Conservation (phyloP, 2,113 vertebrate species). For the Recurvirostra avosetta region DNA sequence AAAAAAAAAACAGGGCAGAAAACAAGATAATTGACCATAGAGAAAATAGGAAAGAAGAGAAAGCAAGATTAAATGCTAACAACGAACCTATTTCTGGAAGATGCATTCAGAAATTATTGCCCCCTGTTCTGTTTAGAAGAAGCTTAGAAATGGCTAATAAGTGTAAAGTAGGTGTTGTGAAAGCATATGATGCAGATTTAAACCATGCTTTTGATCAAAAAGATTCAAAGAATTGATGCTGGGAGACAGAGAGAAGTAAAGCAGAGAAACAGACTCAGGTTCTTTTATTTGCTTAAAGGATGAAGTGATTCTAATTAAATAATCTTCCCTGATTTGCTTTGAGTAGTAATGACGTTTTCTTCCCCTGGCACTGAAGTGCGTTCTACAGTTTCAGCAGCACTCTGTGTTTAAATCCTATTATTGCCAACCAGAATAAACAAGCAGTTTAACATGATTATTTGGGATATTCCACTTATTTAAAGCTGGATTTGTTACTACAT, state of each 20-base stretch:
- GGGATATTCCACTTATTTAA: not conserved
- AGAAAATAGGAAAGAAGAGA: not conserved
- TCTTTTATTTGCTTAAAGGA: slow-evolving; percentile 19
- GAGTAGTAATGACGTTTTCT: not conserved
- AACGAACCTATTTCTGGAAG: not conserved
- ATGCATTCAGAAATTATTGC: not conserved
- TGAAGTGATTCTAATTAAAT: not conserved
- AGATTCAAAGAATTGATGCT: not conserved
- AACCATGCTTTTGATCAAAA: not conserved
- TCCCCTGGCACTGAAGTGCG: not conserved
- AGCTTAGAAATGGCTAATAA: not conserved
- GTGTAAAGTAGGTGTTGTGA: not conserved
- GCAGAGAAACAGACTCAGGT: not conserved
- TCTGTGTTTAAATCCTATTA: slow-evolving; percentile 14
- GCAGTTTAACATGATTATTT: not conserved
- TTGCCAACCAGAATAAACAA: slow-evolving; percentile 23
- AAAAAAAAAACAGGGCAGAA: not conserved
- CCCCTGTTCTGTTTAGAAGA: not conserved
- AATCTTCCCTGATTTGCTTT: not conserved
- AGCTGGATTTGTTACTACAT: not conserved
- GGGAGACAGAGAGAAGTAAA: not conserved
- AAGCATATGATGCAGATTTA: not conserved
- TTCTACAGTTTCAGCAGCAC: not conserved
- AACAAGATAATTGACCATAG: not conserved
- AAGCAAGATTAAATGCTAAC: not conserved